Conservation (phyloP, 2,113 vertebrate species). For the Castor canadensis region DNA sequence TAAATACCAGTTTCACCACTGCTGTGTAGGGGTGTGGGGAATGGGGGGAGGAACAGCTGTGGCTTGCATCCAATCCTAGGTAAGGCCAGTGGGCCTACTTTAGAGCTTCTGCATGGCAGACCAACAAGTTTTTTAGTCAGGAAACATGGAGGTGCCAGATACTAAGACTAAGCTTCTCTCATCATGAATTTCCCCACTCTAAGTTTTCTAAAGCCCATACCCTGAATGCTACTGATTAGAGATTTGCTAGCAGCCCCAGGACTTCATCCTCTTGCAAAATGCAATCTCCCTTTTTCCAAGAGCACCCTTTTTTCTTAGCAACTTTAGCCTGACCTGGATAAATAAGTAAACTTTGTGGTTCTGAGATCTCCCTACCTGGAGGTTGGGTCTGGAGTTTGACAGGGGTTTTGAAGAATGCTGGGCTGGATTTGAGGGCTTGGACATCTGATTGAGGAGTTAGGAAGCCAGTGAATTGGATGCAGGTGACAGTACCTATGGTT, state of each 20-base stretch:
- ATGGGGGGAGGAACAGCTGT: neutral
- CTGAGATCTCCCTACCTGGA: neutral
- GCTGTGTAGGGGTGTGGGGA: no score
- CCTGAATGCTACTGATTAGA: neutral
- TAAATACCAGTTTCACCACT: neutral
- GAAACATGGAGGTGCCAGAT: neutral
- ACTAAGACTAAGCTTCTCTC: neutral
- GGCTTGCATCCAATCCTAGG: neutral
- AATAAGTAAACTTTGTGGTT: neutral
- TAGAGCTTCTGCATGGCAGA: neutral
- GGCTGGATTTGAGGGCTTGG: neutral
- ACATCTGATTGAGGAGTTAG: neutral
- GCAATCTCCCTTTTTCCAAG: neutral
- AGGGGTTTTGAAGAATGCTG: neutral
- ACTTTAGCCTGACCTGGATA: neutral
- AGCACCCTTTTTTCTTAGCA: neutral
- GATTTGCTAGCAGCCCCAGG: neutral
- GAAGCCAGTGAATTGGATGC: neutral
- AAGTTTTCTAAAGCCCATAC: neutral
- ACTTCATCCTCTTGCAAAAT: neutral
- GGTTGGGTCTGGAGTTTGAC: neutral
- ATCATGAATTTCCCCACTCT: neutral
- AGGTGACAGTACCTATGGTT: neutral
- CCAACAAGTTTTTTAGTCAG: neutral
- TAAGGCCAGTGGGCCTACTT: neutral